phyloP scores from a whole-genome alignment of 2,797 vertebrate genomes.

The Acipenser ruthenus region DNA sequence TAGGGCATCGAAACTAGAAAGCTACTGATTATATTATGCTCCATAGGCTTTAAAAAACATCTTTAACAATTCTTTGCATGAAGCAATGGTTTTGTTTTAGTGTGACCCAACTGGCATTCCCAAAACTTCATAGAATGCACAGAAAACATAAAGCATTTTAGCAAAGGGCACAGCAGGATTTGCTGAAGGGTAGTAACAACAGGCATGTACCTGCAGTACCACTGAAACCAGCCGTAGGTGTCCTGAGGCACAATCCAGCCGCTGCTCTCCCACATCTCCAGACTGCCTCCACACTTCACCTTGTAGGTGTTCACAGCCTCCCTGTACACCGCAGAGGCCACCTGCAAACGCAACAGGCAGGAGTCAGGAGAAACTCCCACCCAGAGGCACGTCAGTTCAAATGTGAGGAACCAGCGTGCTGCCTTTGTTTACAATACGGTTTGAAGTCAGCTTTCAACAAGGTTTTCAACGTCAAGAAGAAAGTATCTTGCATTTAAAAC shows the following conservation, averaged over 20 bases:
- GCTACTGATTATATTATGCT: too few relatives aligned
- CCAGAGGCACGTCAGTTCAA: not conserved
- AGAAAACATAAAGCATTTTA: too few relatives aligned
- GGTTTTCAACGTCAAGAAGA: not conserved
- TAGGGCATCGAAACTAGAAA: too few relatives aligned
- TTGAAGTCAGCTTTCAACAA: not conserved
- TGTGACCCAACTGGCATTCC: too few relatives aligned
- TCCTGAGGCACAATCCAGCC: conserved; percentile 31
- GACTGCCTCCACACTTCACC: conserved; percentile 33
- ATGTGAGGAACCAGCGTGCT: not conserved
- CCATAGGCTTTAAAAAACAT: too few relatives aligned
- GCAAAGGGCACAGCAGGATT: too few relatives aligned
- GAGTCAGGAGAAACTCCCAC: not conserved
- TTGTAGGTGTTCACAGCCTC: conserved; percentile 25
- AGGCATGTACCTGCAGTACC: conserved; percentile 30
- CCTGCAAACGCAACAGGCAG: conserved; percentile 9
- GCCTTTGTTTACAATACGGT: not conserved
- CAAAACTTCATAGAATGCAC: too few relatives aligned
- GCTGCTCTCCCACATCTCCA: conserved; percentile 34
- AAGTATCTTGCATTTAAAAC: not conserved
- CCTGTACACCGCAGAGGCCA: conserved; percentile 22
- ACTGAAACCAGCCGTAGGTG: conserved; percentile 35
- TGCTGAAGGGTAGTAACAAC: too few relatives aligned
- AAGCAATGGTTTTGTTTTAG: too few relatives aligned
- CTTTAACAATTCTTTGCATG: too few relatives aligned